phyloP scores from a whole-genome alignment of 1,140 invertebrate genomes.

The Ceratitis capitata region DNA sequence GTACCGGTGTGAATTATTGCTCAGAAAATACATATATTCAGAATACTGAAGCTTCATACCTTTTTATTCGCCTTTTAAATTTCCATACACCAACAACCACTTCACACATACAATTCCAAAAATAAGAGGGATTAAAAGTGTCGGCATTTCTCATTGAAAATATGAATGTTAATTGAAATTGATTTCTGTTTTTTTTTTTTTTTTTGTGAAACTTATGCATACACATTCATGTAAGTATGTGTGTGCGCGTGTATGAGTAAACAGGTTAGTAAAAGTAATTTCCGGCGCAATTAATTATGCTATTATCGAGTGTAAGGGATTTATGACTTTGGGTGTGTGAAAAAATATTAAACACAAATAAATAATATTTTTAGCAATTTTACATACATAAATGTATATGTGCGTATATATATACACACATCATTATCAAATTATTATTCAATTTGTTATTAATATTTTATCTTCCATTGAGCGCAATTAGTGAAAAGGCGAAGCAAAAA shows the following conservation, averaged over 20 bases:
- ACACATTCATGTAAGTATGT: too few species aligned
- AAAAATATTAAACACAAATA: background rate
- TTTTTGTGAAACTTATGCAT: too few species aligned
- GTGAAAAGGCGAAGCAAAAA: background rate
- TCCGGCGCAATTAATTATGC: conserved; percentile 31
- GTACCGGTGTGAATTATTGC: too few species aligned
- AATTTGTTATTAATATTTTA: conserved; percentile 1
- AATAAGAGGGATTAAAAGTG: conserved; percentile 1
- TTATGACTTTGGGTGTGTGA: conserved; percentile 13
- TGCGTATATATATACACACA: background rate
- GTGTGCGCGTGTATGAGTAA: background rate
- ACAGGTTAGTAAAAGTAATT: conserved; percentile 29
- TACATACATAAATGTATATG: background rate
- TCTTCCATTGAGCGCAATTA: background rate
- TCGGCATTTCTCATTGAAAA: conserved; percentile 3
- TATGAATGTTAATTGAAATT: conserved; percentile 30
- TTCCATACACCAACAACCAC: too few species aligned
- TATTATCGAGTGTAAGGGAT: conserved; percentile 26
- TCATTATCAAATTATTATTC: too few species aligned
- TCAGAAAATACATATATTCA: too few species aligned
- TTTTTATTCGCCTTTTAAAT: too few species aligned
- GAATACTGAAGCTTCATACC: too few species aligned
- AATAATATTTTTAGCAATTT: too few species aligned
- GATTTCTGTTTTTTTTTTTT: background rate
- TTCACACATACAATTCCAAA: too few species aligned